Evolutionary conservation across 92 coral and sea anemone species (phyloP).

Genomic region (Chrysogorgia sp.): DNA sequence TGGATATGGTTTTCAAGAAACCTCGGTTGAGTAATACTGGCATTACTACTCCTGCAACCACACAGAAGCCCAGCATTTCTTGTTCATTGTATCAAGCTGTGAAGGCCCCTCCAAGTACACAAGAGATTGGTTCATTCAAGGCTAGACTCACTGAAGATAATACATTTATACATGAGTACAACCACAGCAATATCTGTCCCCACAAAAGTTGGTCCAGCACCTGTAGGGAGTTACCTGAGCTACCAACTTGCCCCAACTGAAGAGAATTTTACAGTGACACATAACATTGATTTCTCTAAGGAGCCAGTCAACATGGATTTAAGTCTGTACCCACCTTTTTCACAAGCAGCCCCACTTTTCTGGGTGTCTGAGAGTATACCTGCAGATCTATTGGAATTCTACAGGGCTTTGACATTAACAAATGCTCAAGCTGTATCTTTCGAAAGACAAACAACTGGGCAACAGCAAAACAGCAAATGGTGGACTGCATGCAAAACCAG

Average conservation of each 20-base stretch:
- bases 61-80: slow-evolving; percentile 24
- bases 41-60: slow-evolving; percentile 11
- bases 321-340: too few species aligned
- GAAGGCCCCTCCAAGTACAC: slow-evolving; percentile 35
- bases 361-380: too few species aligned
- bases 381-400: too few species aligned
- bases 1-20: slow-evolving; percentile 54
- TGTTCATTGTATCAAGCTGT: slow-evolving; percentile 51
- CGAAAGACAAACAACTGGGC: too few species aligned
- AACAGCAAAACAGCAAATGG: slow-evolving; percentile 33
- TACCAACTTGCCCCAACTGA: slow-evolving; percentile 69
- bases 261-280: slow-evolving; percentile 60
- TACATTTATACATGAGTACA: too few species aligned
- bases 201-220: slow-evolving; percentile 63
- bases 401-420: too few species aligned
- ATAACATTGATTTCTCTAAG: slow-evolving; percentile 41
- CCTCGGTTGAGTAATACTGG: slow-evolving; percentile 31
- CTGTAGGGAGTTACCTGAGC: slow-evolving; percentile 63
- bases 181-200: slow-evolving; percentile 7
- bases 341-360: too few species aligned
- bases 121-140: slow-evolving; percentile 40
- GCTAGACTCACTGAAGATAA: too few species aligned
- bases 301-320: too few species aligned
- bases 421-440: too few species aligned
- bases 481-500: slow-evolving; percentile 44